Percentiles rank a stretch among this genome's conserved stretches.
Conservation (phyloP, 2,797 vertebrate genomes). For the Mus caroli region DNA sequence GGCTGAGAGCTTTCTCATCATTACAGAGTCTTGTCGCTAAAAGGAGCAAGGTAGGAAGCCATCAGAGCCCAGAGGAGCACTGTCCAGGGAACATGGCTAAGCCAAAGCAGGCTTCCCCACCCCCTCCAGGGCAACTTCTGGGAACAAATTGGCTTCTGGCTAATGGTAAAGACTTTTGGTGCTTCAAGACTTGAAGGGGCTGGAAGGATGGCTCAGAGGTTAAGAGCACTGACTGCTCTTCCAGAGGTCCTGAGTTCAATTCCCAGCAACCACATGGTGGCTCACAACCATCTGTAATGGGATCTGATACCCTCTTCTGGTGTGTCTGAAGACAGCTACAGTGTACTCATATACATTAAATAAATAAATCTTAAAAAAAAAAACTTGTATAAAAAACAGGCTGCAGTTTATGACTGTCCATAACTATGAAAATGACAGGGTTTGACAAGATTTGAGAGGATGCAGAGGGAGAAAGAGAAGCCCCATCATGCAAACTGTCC, state of each 20-base stretch:
- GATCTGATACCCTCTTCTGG: too few relatives aligned
- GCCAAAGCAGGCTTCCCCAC: neutral
- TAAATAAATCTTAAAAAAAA: too few relatives aligned
- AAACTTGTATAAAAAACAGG: rapidly evolving
- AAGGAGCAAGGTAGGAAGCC: neutral
- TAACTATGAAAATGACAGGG: rapidly evolving
- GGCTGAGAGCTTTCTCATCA: constrained; percentile 89
- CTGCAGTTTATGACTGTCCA: rapidly evolving
- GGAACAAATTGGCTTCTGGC: rapidly evolving
- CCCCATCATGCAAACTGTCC: neutral
- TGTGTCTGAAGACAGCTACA: too few relatives aligned
- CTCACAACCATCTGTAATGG: too few relatives aligned
- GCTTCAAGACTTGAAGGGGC: too few relatives aligned
- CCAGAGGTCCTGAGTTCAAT: too few relatives aligned
- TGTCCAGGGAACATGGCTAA: rapidly evolving
- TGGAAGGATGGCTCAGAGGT: too few relatives aligned
- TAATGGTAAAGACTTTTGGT: rapidly evolving
- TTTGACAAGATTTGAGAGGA: neutral
- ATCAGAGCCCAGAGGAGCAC: rapidly evolving
- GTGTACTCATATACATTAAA: too few relatives aligned
- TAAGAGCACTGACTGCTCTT: too few relatives aligned
- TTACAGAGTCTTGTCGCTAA: constrained; percentile 91
- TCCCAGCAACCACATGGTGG: too few relatives aligned
- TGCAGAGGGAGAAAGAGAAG: neutral
- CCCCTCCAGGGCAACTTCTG: too few relatives aligned